A percentile compares a stretch with the other conserved stretches of the same genome.
phyloP scores from a whole-genome alignment of 2,888 invertebrate genomes.

The Apomyelois bistriatella region DNA sequence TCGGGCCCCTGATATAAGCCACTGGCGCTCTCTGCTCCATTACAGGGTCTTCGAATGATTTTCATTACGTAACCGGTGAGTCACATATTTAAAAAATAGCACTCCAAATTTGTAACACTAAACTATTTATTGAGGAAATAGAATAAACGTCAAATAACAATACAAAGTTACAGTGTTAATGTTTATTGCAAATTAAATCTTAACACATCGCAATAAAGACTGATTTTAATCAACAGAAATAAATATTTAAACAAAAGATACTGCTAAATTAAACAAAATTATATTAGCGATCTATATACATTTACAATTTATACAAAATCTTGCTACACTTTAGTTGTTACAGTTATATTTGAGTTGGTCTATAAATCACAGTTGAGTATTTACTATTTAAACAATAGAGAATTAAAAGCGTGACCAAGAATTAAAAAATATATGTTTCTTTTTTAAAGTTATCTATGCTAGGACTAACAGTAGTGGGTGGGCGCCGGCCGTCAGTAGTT shows the following conservation, averaged over 20 bases:
- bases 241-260: constrained; percentile 26
- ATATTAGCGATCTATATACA: constrained; percentile 18
- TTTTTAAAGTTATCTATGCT: neutral
- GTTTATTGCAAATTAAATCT: constrained; percentile 39
- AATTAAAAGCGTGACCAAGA: constrained; percentile 2
- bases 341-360: constrained; percentile 28
- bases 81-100: no score
- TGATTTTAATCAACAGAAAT: constrained; percentile 34
- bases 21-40: no score
- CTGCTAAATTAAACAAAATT: constrained; percentile 26
- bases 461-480: no score
- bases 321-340: constrained; percentile 22
- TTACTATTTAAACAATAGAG: constrained; percentile 30
- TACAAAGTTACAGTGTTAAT: constrained; percentile 20
- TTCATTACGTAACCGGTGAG: no score
- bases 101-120: no score
- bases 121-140: no score
- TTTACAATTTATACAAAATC: constrained; percentile 31
- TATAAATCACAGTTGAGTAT: constrained; percentile 46
- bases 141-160: neutral
- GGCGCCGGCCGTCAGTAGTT: no score
- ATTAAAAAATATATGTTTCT: neutral
- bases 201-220: constrained; percentile 25
- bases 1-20: no score
- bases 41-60: no score